Base-by-base conservation (phyloP, 2,888 invertebrate species). In the Atrina japonica region DNA sequence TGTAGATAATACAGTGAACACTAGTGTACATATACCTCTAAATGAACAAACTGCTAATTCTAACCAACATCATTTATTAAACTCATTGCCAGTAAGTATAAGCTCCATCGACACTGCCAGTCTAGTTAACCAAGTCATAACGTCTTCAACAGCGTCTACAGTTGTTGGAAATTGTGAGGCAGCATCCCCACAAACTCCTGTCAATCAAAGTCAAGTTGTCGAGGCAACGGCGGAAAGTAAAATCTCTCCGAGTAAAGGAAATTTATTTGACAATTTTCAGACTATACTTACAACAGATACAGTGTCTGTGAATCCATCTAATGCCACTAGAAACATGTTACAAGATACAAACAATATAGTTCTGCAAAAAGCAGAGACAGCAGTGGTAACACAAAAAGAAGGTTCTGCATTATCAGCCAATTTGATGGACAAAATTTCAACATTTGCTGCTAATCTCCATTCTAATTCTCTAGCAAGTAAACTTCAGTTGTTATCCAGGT, bases 191-290 rank as follows among this genome's bases (percentile, higher is more conserved):
- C 35, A 47, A 47, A n/a, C 47, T 18, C 53, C 14, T 11, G 27
- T n/a, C 53, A 53, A 18, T n/a, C 53, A 53, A 27, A 11, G 25
- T 14, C 25, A 23, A 21, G 14, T 7, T n/a, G 23, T 11, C 23
- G n/a, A 27, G 27, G 18, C 27, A 11, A 23, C 1, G 3, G 9
- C 21, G 14, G 35, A 53, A 7, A 29, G 21, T 35, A 29, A 61
- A 27, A 30, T 35, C 23, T 63, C 64, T 23, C 69, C 66, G 5
- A 52, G 30, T 27, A 66, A 72, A 52, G 71, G 67, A 16, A 72
- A 72, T 49, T 30, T 72, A 7, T 72, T 72, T 67, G 71, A 72
- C 29, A 72, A 67, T 41, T 63, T 72, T 35, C 53, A 63, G 45
- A 72, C 63, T 6, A 61, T 61, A 45, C 49, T 70, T 14, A 47